Base-by-base conservation (phyloP, 2,888 invertebrate genomes). In the Parasteatoda lunata region DNA sequence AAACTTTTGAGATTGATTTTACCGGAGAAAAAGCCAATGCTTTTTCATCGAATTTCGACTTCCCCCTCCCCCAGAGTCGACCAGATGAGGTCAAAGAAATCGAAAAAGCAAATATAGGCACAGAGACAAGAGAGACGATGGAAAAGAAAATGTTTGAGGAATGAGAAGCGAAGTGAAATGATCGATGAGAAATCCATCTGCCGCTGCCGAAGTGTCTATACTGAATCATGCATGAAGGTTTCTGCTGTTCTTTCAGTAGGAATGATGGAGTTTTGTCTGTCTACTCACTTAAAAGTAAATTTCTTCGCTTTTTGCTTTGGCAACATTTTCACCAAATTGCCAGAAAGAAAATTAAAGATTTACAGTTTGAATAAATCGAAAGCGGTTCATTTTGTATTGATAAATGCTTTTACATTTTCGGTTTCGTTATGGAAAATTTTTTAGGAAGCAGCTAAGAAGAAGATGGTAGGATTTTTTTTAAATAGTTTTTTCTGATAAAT, bases 141-240 rank as follows among this genome's bases (percentile, higher is more conserved):
- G 30, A 30, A 30, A 30, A 30, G 70, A 48, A 8, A 9, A 13
- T 13, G 49, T 45, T 70, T 45, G 70, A 48, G 11, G 70, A 9
- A 48, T 47, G n/a, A 13, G 70, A 70, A 48, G 45, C 11, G 72
- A 72, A 65, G 71, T 65, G 65, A 64, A 65, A 65, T 72, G 49
- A 80, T 80, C 79, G 65, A 80, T 80, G 51, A 64, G 48, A 49
- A 59, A 76, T 72, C 79, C 64, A 59, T 59, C 72, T 69, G 45
- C 69, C 9, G 30, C 11, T 11, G 6, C 8, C 69, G 30, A 64
- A 70, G 47, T 13, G 71, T 65, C 72, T 9, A 49, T 72, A 51
- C 79, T 80, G 79, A 80, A 80, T 72, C 64, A 70, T 80, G 64
- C 79, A 80, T 80, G 79, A 80, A 70, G 49, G 4, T 15, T 3